Conservation (phyloP, 2,888 invertebrate species). For the Sarcophaga variegata region DNA sequence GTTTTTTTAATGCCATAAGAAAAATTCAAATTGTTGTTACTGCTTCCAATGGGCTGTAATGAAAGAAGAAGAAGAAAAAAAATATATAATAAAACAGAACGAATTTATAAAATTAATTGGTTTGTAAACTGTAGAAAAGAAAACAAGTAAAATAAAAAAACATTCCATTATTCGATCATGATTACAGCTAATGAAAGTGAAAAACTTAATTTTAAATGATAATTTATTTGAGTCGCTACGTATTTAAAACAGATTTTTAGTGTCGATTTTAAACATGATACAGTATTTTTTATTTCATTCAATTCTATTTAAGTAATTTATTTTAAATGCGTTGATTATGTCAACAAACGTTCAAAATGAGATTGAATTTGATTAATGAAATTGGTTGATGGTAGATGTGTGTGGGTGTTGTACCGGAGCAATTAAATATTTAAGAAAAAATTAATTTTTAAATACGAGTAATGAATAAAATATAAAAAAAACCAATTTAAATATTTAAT, state of each 20-base stretch:
- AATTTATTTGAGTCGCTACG: slow-evolving; percentile 19
- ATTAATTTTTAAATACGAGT: no score
- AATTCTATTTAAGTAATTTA: background rate
- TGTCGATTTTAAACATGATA: slow-evolving; percentile 3
- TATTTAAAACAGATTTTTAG: slow-evolving; percentile 1
- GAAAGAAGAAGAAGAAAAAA: slow-evolving; percentile 36
- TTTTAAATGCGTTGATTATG: slow-evolving; percentile 33
- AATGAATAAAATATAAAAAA: no score
- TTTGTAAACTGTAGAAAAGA: background rate
- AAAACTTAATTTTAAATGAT: slow-evolving; percentile 34
- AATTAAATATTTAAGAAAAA: no score
- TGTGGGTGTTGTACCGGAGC: background rate
- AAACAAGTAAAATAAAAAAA: background rate
- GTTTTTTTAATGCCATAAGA: no score
- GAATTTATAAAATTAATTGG: slow-evolving; percentile 31
- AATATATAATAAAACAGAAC: background rate
- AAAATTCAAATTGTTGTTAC: background rate
- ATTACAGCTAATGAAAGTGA: slow-evolving; percentile 27
- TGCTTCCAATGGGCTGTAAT: slow-evolving; percentile 54
- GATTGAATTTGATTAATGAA: background rate
- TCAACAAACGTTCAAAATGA: slow-evolving; percentile 8
- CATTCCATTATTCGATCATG: background rate
- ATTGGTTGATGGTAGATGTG: no score
- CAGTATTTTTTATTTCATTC: background rate
- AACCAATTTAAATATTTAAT: no score